Evolutionary conservation across 2,113 vertebrate species (phyloP).

Genomic region (Phyllostomus hastatus): DNA sequence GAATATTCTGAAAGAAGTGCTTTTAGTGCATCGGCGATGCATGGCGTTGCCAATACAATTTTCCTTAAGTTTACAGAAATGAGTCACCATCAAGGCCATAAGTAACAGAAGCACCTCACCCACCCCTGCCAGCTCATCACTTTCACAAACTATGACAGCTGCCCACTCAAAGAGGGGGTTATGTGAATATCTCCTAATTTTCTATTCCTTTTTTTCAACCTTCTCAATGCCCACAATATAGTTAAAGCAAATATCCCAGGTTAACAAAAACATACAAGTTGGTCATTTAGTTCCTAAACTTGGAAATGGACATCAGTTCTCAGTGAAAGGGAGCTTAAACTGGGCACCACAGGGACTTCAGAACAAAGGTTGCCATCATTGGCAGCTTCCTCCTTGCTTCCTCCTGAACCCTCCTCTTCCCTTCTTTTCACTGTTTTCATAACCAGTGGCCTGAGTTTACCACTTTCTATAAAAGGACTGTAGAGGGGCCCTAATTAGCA

Average conservation of each 20-base stretch:
- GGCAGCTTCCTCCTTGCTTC: constrained; percentile 26
- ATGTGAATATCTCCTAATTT: neutral
- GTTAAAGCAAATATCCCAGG: neutral
- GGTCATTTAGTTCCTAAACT: neutral
- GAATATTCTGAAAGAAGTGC: neutral
- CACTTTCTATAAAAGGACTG: constrained; percentile 9
- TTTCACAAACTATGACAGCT: neutral
- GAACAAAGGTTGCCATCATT: neutral
- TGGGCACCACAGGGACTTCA: neutral
- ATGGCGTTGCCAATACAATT: neutral
- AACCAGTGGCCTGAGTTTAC: neutral
- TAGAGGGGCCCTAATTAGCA: constrained; percentile 26
- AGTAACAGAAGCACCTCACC: neutral
- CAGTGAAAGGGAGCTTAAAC: neutral
- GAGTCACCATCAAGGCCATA: neutral
- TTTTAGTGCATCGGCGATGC: neutral
- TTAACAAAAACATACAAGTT: constrained; percentile 15
- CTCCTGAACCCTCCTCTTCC: neutral
- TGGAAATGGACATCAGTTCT: neutral
- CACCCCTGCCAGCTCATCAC: neutral
- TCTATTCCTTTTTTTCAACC: neutral
- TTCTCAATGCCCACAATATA: neutral
- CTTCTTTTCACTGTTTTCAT: constrained; percentile 41
- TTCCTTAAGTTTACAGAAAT: neutral
- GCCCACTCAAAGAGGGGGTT: neutral